These are phyloP conservation scores for Platycercus adscitus DNA, from an alignment of 2,113 vertebrate genomes.

Conservation along the genomic window DNA sequence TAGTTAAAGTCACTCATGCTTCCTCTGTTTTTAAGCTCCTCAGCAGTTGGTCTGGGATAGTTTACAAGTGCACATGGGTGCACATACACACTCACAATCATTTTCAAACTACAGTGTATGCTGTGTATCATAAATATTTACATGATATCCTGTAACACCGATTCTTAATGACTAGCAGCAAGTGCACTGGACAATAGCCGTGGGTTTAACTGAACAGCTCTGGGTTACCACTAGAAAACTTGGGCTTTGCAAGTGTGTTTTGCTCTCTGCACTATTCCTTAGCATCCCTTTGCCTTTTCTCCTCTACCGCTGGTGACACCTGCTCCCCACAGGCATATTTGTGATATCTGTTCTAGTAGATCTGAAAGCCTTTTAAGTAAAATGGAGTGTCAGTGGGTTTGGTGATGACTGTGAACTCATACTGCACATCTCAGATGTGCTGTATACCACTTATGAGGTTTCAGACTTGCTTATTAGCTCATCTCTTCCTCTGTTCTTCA, in stretches of 20 bases:
- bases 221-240: background rate
- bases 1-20: slow-evolving; percentile 57
- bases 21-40: slow-evolving; percentile 4
- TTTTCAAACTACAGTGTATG: background rate
- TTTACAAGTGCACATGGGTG: background rate
- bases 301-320: background rate
- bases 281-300: background rate
- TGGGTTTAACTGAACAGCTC: background rate
- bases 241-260: background rate
- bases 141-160: background rate
- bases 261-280: background rate
- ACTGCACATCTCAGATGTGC: background rate
- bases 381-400: background rate
- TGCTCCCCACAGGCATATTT: background rate
- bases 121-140: background rate
- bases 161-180: background rate
- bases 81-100: no score
- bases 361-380: background rate
- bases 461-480: background rate
- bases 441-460: background rate
- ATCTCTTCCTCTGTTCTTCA: background rate
- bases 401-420: background rate
- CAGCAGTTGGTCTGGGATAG: background rate
- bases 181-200: fast-evolving
- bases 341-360: background rate